Conservation (phyloP, 2,113 vertebrate species). For the Pedionomus torquatus region DNA sequence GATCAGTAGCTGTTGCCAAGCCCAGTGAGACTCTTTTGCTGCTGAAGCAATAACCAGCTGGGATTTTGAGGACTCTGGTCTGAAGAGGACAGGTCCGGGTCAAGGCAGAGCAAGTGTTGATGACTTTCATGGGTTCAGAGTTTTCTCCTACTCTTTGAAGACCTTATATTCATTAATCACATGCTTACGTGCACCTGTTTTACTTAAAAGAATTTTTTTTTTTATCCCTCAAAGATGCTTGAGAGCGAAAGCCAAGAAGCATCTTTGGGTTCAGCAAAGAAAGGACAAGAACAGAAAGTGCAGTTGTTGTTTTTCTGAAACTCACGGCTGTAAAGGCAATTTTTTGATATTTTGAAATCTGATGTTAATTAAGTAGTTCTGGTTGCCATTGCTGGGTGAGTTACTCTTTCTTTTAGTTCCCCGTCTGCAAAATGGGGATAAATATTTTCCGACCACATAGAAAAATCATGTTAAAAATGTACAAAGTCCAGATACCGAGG, state of each 20-base stretch:
- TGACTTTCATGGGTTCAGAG: background rate
- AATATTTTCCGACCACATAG: background rate
- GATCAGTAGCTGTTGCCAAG: background rate
- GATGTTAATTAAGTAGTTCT: background rate
- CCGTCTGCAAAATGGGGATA: background rate
- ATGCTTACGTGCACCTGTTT: background rate
- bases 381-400: background rate
- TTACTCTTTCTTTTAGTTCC: background rate
- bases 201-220: background rate
- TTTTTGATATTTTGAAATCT: background rate
- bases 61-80: background rate
- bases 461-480: background rate
- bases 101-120: background rate
- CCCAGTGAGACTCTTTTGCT: accelerated
- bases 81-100: no score
- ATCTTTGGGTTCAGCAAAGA: background rate
- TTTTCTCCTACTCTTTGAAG: background rate
- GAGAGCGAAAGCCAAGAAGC: background rate
- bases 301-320: background rate
- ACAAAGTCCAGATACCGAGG: background rate
- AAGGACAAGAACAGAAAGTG: background rate
- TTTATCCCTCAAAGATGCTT: background rate
- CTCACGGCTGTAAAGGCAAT: background rate
- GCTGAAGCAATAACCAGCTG: background rate
- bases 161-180: background rate